A percentile compares a stretch with the other conserved stretches of the same genome.
These are phyloP conservation scores for Eulemur macaco DNA, from an alignment of 2,113 vertebrate genomes.

Conservation along the genomic window DNA sequence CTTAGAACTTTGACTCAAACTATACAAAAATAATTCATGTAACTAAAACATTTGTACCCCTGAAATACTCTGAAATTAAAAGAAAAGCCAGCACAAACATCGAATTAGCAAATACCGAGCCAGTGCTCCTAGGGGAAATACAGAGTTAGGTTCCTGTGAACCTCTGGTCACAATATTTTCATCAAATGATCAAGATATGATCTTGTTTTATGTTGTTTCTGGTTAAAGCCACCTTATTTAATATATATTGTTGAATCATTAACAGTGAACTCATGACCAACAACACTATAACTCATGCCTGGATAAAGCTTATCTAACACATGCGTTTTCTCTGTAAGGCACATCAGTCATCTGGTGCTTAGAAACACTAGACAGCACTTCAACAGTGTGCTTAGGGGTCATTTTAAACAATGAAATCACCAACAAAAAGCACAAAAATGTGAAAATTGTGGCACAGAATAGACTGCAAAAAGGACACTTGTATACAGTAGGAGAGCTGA, in stretches of 20 bases:
- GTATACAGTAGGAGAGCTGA: background rate
- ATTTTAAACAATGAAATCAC: background rate
- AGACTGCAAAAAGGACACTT: background rate
- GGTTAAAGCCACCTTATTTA: background rate
- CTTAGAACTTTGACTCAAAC: too few species aligned
- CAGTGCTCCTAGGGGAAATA: background rate
- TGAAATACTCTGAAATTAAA: too few species aligned
- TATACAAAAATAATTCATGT: too few species aligned
- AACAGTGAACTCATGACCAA: background rate
- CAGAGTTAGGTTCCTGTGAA: slow-evolving; percentile 5
- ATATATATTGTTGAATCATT: background rate
- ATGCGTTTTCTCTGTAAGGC: background rate
- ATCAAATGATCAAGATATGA: background rate
- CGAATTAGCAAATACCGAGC: background rate
- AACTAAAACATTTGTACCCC: too few species aligned
- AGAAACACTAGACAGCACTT: background rate
- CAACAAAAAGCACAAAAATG: background rate
- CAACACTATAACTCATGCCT: background rate
- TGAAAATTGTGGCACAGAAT: background rate
- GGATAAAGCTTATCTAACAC: background rate
- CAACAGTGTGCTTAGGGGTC: background rate
- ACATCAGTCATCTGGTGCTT: background rate
- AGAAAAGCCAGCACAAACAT: background rate
- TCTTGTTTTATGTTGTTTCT: slow-evolving; percentile 1
- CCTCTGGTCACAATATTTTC: background rate